These are phyloP conservation scores for Hippocampus zosterae DNA, from an alignment of 2,113 vertebrate genomes.

Conservation along the genomic window DNA sequence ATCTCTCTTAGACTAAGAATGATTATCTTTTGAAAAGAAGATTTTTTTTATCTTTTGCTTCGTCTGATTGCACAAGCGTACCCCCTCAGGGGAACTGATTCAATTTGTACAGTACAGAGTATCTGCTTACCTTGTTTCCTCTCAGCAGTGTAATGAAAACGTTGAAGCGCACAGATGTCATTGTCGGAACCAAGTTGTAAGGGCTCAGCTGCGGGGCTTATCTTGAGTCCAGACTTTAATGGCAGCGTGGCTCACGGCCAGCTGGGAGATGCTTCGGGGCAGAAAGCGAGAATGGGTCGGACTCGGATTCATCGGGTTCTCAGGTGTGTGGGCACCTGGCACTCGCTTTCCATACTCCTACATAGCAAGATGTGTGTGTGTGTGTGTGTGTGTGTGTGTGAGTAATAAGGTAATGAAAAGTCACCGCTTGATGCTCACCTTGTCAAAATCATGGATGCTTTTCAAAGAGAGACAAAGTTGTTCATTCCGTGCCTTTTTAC, in stretches of 20 bases:
- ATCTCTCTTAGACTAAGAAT: no score
- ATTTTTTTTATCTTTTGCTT: neutral
- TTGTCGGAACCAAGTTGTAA: slow-evolving; percentile 13
- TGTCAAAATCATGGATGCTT: neutral
- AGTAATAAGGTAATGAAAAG: neutral
- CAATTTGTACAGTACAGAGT: neutral
- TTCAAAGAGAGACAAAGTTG: neutral
- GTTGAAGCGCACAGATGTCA: slow-evolving; percentile 1
- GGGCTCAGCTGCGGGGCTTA: slow-evolving; percentile 44
- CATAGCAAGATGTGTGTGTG: neutral
- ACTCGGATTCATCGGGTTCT: slow-evolving; percentile 18
- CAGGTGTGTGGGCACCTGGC: slow-evolving; percentile 23
- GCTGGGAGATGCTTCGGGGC: slow-evolving; percentile 46
- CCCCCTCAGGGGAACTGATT: neutral
- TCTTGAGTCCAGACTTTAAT: slow-evolving; percentile 29
- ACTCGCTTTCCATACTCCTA: neutral
- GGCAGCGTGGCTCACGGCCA: slow-evolving; percentile 29
- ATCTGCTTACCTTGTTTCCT: neutral
- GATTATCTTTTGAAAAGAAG: neutral
- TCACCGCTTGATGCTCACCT: neutral
- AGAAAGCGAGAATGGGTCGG: slow-evolving; percentile 14
- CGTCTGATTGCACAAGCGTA: neutral
- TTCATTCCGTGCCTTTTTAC: neutral
- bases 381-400: no score
- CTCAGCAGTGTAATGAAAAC: slow-evolving; percentile 3